These are phyloP conservation scores for Dendrolimus kikuchii DNA, from an alignment of 1,140 invertebrate species.

Conservation along the genomic window DNA sequence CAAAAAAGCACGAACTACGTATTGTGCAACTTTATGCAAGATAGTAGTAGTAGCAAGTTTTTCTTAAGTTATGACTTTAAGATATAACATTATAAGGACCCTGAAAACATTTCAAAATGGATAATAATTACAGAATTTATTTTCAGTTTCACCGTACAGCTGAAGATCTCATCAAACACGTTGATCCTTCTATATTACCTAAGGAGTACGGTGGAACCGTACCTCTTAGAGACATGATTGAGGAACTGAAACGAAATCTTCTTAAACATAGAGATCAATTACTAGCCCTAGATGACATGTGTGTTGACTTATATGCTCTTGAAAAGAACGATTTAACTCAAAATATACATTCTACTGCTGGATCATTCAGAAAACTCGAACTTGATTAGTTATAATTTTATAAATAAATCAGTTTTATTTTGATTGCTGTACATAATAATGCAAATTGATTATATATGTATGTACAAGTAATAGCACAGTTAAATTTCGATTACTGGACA, in stretches of 20 bases:
- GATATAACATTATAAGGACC: too few relatives aligned
- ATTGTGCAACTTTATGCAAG: too few relatives aligned
- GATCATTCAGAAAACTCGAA: constrained; percentile 86
- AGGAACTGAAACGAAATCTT: constrained; percentile 79
- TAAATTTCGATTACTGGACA: too few relatives aligned
- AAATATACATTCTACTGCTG: constrained; percentile 78
- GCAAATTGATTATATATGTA: too few relatives aligned
- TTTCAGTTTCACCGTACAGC: constrained; percentile 80
- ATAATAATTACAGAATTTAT: constrained; percentile 10
- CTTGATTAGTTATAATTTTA: constrained; percentile 75
- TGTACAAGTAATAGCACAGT: too few relatives aligned
- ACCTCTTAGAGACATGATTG: constrained; percentile 85
- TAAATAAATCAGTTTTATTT: neutral
- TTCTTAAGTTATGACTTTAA: too few relatives aligned
- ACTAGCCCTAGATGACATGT: constrained; percentile 86
- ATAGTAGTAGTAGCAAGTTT: too few relatives aligned
- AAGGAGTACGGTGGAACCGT: constrained; percentile 89
- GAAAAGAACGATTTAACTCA: constrained; percentile 77
- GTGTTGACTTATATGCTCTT: constrained; percentile 78
- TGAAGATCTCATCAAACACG: constrained; percentile 78
- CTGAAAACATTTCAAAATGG: too few relatives aligned
- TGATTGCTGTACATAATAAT: too few relatives aligned
- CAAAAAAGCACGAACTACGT: too few relatives aligned
- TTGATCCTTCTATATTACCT: constrained; percentile 84
- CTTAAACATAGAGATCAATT: constrained; percentile 76